These are phyloP conservation scores for Rhabditoides inermis DNA, from an alignment of 2,888 invertebrate species.

Conservation along the genomic window DNA sequence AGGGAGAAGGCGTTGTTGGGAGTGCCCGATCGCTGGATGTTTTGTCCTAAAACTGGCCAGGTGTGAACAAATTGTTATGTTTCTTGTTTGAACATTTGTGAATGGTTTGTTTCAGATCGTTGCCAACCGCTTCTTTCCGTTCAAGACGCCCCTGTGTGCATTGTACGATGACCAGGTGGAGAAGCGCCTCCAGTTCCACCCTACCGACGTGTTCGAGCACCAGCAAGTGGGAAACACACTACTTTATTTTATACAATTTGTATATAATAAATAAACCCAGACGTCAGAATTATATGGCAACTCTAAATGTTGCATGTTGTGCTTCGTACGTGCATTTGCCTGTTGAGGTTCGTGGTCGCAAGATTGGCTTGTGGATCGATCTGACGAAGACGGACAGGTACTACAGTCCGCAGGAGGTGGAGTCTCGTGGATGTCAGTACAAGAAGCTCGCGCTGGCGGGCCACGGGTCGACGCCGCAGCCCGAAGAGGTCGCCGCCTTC, in stretches of 20 bases:
- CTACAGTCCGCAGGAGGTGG: constrained; percentile 70
- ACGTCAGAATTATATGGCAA: neutral
- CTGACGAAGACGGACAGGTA: constrained; percentile 88
- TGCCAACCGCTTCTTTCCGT: constrained; percentile 77
- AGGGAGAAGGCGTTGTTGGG: constrained; percentile 32
- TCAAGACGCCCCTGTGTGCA: constrained; percentile 81
- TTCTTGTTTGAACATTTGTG: constrained; percentile 5
- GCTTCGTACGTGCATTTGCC: neutral
- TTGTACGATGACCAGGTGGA: constrained; percentile 76
- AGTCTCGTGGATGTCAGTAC: constrained; percentile 58
- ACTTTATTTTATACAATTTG: no score
- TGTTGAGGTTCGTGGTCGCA: constrained; percentile 60
- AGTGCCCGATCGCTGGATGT: constrained; percentile 56
- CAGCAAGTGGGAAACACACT: no score
- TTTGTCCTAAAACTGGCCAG: constrained; percentile 57
- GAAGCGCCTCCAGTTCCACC: constrained; percentile 69
- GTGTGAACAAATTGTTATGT: constrained; percentile 45
- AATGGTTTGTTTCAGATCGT: constrained; percentile 20
- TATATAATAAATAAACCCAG: no score
- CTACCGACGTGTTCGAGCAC: constrained; percentile 71
- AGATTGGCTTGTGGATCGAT: constrained; percentile 89
- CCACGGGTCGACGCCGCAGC: constrained; percentile 81
- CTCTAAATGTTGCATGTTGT: neutral
- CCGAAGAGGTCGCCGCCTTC: constrained; percentile 76
- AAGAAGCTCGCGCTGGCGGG: constrained; percentile 62